Percentiles rank a stretch among this genome's conserved stretches.
phyloP scores from a whole-genome alignment of 2,888 invertebrate genomes.

The Erebia ligea region DNA sequence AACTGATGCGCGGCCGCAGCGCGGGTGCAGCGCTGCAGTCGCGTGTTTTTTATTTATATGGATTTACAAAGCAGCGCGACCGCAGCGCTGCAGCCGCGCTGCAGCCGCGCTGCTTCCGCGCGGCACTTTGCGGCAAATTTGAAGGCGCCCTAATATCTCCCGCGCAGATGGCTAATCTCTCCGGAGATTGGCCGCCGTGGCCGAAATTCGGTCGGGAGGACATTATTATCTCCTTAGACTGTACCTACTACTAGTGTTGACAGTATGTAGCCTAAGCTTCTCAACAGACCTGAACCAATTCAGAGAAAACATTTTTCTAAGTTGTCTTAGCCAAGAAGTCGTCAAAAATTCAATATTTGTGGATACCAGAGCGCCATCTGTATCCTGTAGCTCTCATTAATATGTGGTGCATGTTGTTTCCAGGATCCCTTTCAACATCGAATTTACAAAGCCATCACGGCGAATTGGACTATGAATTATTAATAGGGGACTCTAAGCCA shows the following conservation, averaged over 20 bases:
- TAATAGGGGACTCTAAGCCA: constrained; percentile 34
- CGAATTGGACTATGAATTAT: constrained; percentile 39
- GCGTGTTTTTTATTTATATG: too few relatives aligned
- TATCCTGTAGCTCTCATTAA: constrained; percentile 7
- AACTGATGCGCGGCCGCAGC: too few relatives aligned
- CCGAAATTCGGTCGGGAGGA: too few relatives aligned
- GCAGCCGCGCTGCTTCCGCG: too few relatives aligned
- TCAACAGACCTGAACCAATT: background rate
- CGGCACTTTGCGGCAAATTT: too few relatives aligned
- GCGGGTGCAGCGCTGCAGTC: too few relatives aligned
- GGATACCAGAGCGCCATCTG: background rate
- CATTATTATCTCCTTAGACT: too few relatives aligned
- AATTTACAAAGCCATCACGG: constrained; percentile 28
- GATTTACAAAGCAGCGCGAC: too few relatives aligned
- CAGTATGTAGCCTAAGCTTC: background rate
- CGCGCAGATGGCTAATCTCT: too few relatives aligned
- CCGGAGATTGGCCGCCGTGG: too few relatives aligned
- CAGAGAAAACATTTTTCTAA: background rate
- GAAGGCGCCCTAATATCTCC: too few relatives aligned
- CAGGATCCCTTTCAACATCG: constrained; percentile 29
- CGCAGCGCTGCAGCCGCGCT: too few relatives aligned
- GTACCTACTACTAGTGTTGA: background rate
- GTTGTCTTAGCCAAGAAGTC: background rate
- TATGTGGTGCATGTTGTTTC: constrained; percentile 18
- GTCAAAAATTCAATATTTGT: background rate